Base-by-base conservation (phyloP, 2,888 invertebrate species). In the Nysson spinosus region DNA sequence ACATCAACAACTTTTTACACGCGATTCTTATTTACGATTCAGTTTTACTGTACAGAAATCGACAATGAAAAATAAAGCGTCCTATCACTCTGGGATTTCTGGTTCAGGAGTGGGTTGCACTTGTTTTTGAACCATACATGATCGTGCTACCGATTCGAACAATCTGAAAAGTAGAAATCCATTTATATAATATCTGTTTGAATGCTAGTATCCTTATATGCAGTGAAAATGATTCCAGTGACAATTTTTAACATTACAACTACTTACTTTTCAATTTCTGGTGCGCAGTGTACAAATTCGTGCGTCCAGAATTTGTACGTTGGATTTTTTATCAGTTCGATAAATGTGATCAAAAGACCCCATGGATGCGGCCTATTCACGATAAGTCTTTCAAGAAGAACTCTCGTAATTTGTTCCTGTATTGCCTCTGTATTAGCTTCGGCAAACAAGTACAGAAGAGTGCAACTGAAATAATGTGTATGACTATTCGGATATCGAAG, bases 401-500 rank as follows among this genome's bases (percentile, higher is more conserved):
- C 99, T 82, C 98, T 90, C 0, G 98, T 98, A 50, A 99, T 98
- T 87, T 99, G 99, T 88, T 99, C 99, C 87, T 99, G 99, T 64
- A 99, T 97, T 4, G 97, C 96, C 88, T 98, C 97, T 0, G 96
- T 94, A 85, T 98, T 98, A 4, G 98, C 98, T 87, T 99, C 98
- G 40, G 96, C 96, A 88, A 99, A 99, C 78, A 99, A 90, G 88
- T 99, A 98, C 69, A 99, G 90, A 47, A 99, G 91, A 28, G 97
- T 96, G 87, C 99, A 98, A 83, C 98, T 98, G 90, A 99, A 99
- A 89, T 99, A 99, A 89, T 99, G 99, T 14, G 99, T 99, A 89
- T 99, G 99, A 84, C 97, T 98, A 89, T 99, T 99, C 7, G 99
- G 99, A 88, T 99, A 99, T 17, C 99, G 93, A 81, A 99, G 89